Evolutionary conservation across 2,797 vertebrate genomes (phyloP).

Genomic region (Sitta carolinensis): DNA sequence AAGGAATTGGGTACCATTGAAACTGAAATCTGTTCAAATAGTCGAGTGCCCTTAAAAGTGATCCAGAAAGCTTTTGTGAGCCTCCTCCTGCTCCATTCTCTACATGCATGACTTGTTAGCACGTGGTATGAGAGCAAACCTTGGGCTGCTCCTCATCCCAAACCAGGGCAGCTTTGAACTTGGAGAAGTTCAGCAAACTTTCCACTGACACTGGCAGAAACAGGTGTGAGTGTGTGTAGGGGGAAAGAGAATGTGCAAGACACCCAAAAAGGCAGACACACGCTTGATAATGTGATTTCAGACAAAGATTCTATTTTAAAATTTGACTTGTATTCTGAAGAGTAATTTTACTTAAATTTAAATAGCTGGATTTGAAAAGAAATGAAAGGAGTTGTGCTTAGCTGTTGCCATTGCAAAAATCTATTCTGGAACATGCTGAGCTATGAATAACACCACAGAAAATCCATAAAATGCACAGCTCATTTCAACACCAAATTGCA

Average conservation of each 20-base stretch:
- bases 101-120: accelerated
- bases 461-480: background rate
- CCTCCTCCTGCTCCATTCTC: background rate
- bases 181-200: background rate
- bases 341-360: background rate
- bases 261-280: background rate
- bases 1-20: accelerated
- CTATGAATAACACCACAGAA: background rate
- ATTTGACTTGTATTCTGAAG: background rate
- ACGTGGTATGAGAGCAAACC: background rate
- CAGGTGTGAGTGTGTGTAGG: background rate
- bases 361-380: slow-evolving; percentile 1
- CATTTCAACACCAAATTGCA: background rate
- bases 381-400: background rate
- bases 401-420: background rate
- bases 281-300: background rate
- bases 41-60: background rate
- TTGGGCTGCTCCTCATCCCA: background rate
- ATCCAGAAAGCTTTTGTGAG: background rate
- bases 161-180: background rate
- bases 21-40: background rate
- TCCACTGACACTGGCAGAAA: background rate
- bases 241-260: background rate
- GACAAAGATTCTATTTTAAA: slow-evolving; percentile 7
- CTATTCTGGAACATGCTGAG: background rate